Conservation (phyloP, 2,888 invertebrate species). For the Cephalotes varians region DNA sequence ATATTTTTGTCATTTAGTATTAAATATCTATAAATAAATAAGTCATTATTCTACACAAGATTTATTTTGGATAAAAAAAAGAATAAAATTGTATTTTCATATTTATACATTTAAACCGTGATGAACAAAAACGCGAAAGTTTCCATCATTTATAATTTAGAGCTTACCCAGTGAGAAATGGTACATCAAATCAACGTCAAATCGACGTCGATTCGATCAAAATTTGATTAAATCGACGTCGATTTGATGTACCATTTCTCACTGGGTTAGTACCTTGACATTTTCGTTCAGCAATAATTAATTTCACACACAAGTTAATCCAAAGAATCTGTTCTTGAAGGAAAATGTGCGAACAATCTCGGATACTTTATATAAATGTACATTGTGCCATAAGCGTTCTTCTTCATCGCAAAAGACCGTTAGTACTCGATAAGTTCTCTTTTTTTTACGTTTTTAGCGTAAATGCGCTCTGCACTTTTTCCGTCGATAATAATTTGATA, state of each 20-base stretch:
- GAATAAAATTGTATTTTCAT: not conserved
- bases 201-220: too few relatives aligned
- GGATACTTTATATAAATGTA: not conserved
- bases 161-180: too few relatives aligned
- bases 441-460: slow-evolving; percentile 28
- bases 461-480: slow-evolving; percentile 31
- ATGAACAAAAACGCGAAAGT: not conserved
- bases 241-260: too few relatives aligned
- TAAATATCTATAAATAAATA: not conserved
- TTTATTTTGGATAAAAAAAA: not conserved
- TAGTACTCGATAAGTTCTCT: not conserved
- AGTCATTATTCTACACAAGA: not conserved
- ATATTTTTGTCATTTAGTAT: not conserved
- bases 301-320: not conserved
- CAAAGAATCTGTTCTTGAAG: not conserved
- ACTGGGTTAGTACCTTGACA: too few relatives aligned
- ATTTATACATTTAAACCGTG: not conserved
- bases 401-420: not conserved
- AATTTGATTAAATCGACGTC: too few relatives aligned
- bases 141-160: not conserved
- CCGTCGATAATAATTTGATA: slow-evolving; percentile 38
- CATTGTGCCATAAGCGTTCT: not conserved
- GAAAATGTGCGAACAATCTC: not conserved
- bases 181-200: too few relatives aligned
- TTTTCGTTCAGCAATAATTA: not conserved